Evolutionary conservation across 30 jellyfish, hydroid and myxozoan genomes (phyloP).

Genomic region (Chrysaora quinquecirrha): DNA sequence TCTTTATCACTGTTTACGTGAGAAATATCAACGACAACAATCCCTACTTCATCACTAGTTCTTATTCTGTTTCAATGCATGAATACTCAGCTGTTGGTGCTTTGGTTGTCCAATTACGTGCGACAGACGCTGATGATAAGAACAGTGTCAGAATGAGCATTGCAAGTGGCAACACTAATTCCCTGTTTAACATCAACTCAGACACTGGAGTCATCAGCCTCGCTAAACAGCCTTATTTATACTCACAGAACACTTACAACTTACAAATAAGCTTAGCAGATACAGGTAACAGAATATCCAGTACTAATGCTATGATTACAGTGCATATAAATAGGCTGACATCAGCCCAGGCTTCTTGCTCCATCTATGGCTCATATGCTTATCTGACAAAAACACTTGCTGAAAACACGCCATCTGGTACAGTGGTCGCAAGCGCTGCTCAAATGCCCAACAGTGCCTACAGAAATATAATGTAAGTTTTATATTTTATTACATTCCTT

Average conservation of each 20-base stretch:
- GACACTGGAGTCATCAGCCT: slow-evolving; percentile 66
- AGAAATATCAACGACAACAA: slow-evolving; percentile 65
- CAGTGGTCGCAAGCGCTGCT: slow-evolving; percentile 30
- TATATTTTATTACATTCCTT: neutral
- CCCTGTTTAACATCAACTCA: slow-evolving; percentile 57
- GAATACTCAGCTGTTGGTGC: slow-evolving; percentile 79
- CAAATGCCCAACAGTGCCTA: slow-evolving; percentile 40
- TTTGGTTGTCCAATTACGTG: slow-evolving; percentile 56
- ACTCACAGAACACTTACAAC: slow-evolving; percentile 28
- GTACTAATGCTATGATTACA: slow-evolving; percentile 39
- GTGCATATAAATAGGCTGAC: slow-evolving; percentile 50
- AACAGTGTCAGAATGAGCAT: slow-evolving; percentile 54
- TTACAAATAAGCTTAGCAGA: slow-evolving; percentile 49
- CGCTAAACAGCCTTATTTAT: slow-evolving; percentile 45
- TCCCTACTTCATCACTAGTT: slow-evolving; percentile 39
- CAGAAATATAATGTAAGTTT: slow-evolving; percentile 65
- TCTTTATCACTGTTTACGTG: slow-evolving; percentile 57
- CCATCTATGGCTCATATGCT: slow-evolving; percentile 31
- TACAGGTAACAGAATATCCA: slow-evolving; percentile 61
- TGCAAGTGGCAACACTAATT: slow-evolving; percentile 69
- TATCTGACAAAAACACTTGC: slow-evolving; percentile 4
- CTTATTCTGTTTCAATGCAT: slow-evolving; percentile 44
- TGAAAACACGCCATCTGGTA: slow-evolving; percentile 58
- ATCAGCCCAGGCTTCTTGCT: slow-evolving; percentile 67
- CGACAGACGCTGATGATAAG: slow-evolving; percentile 65